These are phyloP conservation scores for Misgurnus anguillicaudatus DNA, from an alignment of 2,113 vertebrate species.

Conservation along the genomic window DNA sequence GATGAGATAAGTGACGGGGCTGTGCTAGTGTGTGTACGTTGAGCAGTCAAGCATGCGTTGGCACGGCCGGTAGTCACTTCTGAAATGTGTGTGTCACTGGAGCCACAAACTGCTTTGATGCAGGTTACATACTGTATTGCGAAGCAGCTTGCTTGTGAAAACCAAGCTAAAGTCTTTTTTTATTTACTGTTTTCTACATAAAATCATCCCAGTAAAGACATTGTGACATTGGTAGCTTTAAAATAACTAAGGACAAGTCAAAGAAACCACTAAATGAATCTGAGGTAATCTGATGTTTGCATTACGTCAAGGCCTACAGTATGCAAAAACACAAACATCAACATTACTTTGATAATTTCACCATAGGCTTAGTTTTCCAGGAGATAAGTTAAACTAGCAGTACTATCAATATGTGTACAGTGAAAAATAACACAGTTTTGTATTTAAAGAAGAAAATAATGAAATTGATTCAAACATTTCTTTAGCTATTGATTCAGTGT, in stretches of 20 bases:
- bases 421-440: too few species aligned
- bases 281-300: neutral
- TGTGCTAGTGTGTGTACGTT: conserved; percentile 36
- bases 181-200: too few species aligned
- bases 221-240: too few species aligned
- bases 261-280: neutral
- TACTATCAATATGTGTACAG: too few species aligned
- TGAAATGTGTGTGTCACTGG: conserved; percentile 7
- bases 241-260: neutral
- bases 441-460: too few species aligned
- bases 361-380: too few species aligned
- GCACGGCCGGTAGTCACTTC: conserved; percentile 29
- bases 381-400: too few species aligned
- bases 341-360: neutral
- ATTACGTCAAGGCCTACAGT: neutral
- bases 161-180: too few species aligned
- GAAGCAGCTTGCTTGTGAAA: too few species aligned
- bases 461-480: too few species aligned
- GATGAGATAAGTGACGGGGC: conserved; percentile 53
- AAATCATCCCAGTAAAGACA: too few species aligned
- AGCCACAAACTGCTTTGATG: conserved; percentile 1
- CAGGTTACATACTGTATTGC: conserved; percentile 16
- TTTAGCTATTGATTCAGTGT: too few species aligned
- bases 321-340: neutral
- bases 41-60: conserved; percentile 45